A percentile compares a stretch with the other conserved stretches of the same genome.
Conservation (phyloP, 2,888 invertebrate genomes). For the Chloroclysta siterata region DNA sequence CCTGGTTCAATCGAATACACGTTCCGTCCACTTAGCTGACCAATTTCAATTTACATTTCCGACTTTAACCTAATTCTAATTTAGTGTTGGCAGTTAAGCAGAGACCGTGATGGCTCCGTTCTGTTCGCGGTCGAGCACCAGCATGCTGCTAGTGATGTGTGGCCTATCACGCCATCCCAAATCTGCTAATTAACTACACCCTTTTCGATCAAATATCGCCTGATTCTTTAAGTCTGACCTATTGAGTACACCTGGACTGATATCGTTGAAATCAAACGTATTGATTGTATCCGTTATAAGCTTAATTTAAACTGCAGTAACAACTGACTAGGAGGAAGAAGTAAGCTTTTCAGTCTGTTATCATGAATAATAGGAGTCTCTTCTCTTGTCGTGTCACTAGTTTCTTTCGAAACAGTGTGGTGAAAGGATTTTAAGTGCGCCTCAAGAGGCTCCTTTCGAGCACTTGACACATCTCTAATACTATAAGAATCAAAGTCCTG, state of each 20-base stretch:
- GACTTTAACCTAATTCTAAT: conserved; percentile 16
- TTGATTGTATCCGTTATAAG: too few species aligned
- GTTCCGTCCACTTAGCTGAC: neutral
- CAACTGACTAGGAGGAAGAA: too few species aligned
- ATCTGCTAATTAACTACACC: conserved; percentile 17
- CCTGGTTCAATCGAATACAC: conserved; percentile 11
- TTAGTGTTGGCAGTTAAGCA: neutral
- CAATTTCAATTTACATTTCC: conserved; percentile 5
- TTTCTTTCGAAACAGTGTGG: too few species aligned
- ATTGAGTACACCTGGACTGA: neutral
- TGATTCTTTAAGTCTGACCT: conserved; percentile 16
- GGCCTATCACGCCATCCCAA: conserved; percentile 30
- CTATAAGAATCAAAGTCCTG: too few species aligned
- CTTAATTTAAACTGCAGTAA: too few species aligned
- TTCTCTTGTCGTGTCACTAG: too few species aligned
- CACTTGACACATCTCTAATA: too few species aligned
- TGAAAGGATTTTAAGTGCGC: too few species aligned
- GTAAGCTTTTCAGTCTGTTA: too few species aligned
- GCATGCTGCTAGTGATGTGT: neutral
- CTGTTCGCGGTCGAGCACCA: neutral
- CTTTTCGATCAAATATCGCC: conserved; percentile 6
- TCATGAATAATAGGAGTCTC: too few species aligned
- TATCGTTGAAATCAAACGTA: too few species aligned
- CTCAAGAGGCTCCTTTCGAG: too few species aligned
- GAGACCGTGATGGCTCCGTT: neutral